These are phyloP conservation scores for Coptotermes formosanus DNA, from an alignment of 1,140 invertebrate species.

Conservation along the genomic window DNA sequence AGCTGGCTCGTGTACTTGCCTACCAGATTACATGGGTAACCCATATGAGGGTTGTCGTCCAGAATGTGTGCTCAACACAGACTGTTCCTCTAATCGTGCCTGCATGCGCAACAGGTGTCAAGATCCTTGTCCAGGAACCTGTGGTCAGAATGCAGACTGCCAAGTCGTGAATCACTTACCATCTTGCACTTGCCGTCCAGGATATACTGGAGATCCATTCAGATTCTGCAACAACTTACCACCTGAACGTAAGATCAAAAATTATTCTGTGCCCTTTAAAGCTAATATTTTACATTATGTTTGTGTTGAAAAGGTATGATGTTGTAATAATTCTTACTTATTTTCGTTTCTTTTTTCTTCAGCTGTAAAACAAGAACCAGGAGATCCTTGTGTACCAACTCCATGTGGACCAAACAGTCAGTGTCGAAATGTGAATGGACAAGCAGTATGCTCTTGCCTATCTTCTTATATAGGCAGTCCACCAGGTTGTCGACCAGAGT, in stretches of 20 bases:
- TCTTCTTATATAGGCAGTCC: conserved; percentile 78
- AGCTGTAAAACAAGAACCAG: conserved; percentile 32
- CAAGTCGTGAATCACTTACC: conserved; percentile 71
- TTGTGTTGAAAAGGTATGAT: too few relatives aligned
- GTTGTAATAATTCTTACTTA: too few relatives aligned
- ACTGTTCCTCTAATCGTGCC: conserved; percentile 68
- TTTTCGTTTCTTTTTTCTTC: too few relatives aligned
- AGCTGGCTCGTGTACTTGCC: conserved; percentile 66
- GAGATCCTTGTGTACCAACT: conserved; percentile 40
- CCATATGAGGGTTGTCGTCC: conserved; percentile 72
- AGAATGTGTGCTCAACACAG: conserved; percentile 69
- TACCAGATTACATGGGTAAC: conserved; percentile 65
- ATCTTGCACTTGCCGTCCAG: conserved; percentile 66
- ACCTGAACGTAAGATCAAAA: conserved; percentile 47
- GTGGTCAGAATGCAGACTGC: conserved; percentile 72
- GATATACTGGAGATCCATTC: conserved; percentile 75
- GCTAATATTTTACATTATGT: too few relatives aligned
- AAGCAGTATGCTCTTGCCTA: conserved; percentile 66
- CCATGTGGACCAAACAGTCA: conserved; percentile 48
- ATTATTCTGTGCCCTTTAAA: too few relatives aligned
- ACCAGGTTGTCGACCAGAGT: conserved; percentile 39
- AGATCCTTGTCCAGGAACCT: conserved; percentile 74
- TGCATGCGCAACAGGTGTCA: conserved; percentile 73
- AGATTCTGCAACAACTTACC: conserved; percentile 55
- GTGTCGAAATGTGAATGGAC: conserved; percentile 42